Evolutionary conservation across 1,140 invertebrate genomes (phyloP).

Genomic region (Pinna nobilis): DNA sequence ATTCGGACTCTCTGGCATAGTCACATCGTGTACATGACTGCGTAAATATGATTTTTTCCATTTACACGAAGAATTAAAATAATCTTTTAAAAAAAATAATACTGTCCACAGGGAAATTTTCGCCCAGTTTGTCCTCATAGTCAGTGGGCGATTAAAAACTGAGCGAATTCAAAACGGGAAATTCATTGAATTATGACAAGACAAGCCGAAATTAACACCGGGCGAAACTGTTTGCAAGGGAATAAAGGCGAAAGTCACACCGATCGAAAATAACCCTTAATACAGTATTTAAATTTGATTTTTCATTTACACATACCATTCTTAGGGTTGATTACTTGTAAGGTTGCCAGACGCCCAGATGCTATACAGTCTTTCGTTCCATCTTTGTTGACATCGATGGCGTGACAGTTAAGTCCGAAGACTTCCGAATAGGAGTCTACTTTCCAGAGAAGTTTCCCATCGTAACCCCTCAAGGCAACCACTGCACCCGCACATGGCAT

Average conservation of each 20-base stretch:
- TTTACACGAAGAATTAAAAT: too few species aligned
- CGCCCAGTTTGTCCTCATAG: too few species aligned
- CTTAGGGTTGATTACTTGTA: slow-evolving; percentile 62
- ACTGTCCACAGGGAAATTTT: too few species aligned
- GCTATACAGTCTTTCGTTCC: slow-evolving; percentile 67
- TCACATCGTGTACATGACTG: too few species aligned
- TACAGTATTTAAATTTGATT: not conserved
- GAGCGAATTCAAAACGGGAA: too few species aligned
- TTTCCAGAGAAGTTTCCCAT: slow-evolving; percentile 67
- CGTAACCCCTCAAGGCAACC: slow-evolving; percentile 63
- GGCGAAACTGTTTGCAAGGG: not conserved
- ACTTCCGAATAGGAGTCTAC: slow-evolving; percentile 55
- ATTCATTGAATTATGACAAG: too few species aligned
- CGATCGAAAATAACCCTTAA: not conserved
- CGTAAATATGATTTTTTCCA: too few species aligned
- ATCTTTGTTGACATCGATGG: slow-evolving; percentile 68
- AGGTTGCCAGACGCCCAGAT: slow-evolving; percentile 56
- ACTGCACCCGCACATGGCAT: slow-evolving; percentile 60
- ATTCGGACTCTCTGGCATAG: too few species aligned
- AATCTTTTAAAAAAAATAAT: too few species aligned
- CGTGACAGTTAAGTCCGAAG: slow-evolving; percentile 65
- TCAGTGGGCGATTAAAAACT: too few species aligned
- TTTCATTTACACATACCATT: slow-evolving; percentile 54
- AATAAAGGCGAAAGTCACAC: not conserved
- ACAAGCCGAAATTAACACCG: not conserved